These are phyloP conservation scores for Patiria pectinifera DNA, from an alignment of 53 echinoderm and acorn worm genomes.

Conservation along the genomic window DNA sequence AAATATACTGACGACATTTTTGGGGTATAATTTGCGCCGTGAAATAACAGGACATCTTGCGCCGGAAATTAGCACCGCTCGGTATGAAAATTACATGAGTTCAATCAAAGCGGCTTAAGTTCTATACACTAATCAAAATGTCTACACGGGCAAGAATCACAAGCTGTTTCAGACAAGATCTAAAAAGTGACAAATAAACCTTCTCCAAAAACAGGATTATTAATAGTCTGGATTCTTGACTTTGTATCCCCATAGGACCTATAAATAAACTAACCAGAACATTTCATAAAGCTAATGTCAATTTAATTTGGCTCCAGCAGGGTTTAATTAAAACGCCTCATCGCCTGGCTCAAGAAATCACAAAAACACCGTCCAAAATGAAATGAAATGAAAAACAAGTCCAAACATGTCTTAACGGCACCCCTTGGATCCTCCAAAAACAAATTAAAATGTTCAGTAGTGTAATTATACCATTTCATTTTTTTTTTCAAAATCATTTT, in stretches of 20 bases:
- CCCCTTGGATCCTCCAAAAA: constrained; percentile 3
- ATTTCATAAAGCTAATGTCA: not conserved
- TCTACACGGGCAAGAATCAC: too few relatives aligned
- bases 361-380: not conserved
- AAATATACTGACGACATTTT: too few relatives aligned
- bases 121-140: not conserved
- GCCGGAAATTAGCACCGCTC: not conserved
- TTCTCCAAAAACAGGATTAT: not conserved
- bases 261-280: not conserved
- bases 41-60: not conserved
- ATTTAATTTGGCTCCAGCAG: constrained; percentile 16
- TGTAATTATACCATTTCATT: not conserved
- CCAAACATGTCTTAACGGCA: constrained; percentile 22
- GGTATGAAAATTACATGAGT: not conserved
- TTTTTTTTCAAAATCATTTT: not conserved
- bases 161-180: too few relatives aligned
- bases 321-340: constrained; percentile 32
- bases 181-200: too few relatives aligned
- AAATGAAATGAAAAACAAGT: constrained; percentile 15
- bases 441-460: not conserved
- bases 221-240: not conserved
- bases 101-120: not conserved
- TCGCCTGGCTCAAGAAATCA: not conserved
- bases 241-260: not conserved
- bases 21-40: not conserved